phyloP scores from a whole-genome alignment of 2,888 invertebrate species.

The Phrixothrix hirtus region DNA sequence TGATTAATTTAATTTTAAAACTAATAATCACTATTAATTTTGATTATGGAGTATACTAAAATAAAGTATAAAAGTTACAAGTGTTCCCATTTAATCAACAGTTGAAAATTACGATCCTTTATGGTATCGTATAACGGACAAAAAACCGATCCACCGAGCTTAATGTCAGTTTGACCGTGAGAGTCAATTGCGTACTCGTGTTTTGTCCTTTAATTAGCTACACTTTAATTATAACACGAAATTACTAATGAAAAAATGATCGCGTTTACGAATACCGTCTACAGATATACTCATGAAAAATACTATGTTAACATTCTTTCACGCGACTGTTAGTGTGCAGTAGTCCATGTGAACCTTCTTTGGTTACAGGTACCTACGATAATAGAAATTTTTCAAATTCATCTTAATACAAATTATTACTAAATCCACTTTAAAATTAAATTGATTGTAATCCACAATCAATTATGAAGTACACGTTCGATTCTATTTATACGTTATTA shows the following conservation, averaged over 20 bases:
- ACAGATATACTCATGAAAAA: constrained; percentile 41
- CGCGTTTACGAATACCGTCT: constrained; percentile 46
- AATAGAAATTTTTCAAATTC: constrained; percentile 4
- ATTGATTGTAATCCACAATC: no score
- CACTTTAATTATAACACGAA: constrained; percentile 48
- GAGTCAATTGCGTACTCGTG: constrained; percentile 32
- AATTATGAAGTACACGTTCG: no score
- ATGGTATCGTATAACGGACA: constrained; percentile 7
- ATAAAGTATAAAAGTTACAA: constrained; percentile 7
- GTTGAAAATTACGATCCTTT: constrained; percentile 16
- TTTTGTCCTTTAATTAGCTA: constrained; percentile 47
- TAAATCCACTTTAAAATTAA: no score
- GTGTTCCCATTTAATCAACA: constrained; percentile 15
- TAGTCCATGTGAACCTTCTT: constrained; percentile 36
- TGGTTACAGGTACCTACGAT: not conserved
- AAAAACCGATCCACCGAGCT: constrained; percentile 17
- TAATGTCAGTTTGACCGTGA: constrained; percentile 30
- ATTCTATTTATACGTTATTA: no score
- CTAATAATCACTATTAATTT: no score
- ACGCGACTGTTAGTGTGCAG: constrained; percentile 43
- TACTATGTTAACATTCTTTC: constrained; percentile 48
- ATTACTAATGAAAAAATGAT: constrained; percentile 48
- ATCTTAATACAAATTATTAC: no score
- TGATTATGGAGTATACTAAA: no score
- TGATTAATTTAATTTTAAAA: no score